phyloP scores from a whole-genome alignment of 2,888 invertebrate genomes.

The Lepidocyrtinus sp. region DNA sequence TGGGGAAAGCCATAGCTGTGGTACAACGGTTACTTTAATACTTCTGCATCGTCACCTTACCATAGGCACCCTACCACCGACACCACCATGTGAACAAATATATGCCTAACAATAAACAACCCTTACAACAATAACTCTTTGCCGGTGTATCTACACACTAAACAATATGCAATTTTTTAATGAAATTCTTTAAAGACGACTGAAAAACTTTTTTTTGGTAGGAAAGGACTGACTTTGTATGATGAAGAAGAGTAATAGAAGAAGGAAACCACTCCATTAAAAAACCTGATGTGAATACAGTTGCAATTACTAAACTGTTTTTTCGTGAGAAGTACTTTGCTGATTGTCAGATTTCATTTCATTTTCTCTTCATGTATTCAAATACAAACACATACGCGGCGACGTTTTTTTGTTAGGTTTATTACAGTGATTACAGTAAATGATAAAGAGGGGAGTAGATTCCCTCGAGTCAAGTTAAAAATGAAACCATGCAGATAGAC shows the following conservation, averaged over 20 bases:
- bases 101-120: not conserved
- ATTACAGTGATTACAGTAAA: slow-evolving; percentile 39
- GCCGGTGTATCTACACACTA: not conserved
- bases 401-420: slow-evolving; percentile 34
- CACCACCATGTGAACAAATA: not conserved
- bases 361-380: slow-evolving; percentile 35
- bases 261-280: slow-evolving; percentile 44
- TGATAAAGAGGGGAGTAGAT: slow-evolving; percentile 24
- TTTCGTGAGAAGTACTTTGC: slow-evolving; percentile 58
- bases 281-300: slow-evolving; percentile 57
- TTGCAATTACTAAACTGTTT: slow-evolving; percentile 58
- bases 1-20: not conserved
- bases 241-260: not conserved
- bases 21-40: not conserved
- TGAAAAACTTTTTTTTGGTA: not conserved
- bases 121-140: not conserved
- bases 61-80: not conserved
- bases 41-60: not conserved
- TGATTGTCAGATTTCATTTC: slow-evolving; percentile 59
- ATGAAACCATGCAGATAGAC: slow-evolving; percentile 25
- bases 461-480: slow-evolving; percentile 9
- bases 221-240: not conserved
- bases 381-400: not conserved
- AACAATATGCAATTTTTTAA: slow-evolving; percentile 5
- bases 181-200: not conserved